Base-by-base conservation (phyloP, 2,113 vertebrate genomes). In the Microtus pennsylvanicus region DNA sequence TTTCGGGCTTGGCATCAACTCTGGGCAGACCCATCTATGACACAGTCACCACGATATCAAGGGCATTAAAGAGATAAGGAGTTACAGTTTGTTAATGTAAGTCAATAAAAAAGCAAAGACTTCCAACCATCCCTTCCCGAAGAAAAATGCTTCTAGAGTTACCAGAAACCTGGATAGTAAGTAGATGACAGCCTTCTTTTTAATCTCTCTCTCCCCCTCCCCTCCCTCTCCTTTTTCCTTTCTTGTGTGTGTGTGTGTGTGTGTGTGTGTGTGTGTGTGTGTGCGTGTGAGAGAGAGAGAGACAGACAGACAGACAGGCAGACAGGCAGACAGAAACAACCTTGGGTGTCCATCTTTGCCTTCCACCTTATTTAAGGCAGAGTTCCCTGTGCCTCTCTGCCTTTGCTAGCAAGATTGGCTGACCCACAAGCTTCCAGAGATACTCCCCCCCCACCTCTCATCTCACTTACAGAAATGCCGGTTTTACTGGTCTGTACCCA, bases 61-160 rank as follows among this genome's bases (percentile, higher is more conserved):
- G 86, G 55, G 35, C 77, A 45, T 74, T 89, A 95, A 65, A 87
- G 90, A 96, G 89, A 96, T 97, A 95, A 90, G 94, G 90, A 97
- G 75, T 91, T 95, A 95, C 3, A 58, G 52, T 83, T 96, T 92
- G 2, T 87, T 91, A 80, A 95, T 94, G 94, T 87, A 93, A 91
- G 96, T 97, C 94, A 94, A 92, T 97, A 87, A 89, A 95, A 87
- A 94, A 30, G 50, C 55, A 35, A 7, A 61, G 93, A 87, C 83
- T 82, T 93, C 26, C 76, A 93, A 69, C 92, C 75, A 94, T 92
- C 90, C 87, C 85, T 96, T 94, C 30, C 78, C n/a, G 69, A 35
- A 26, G 76, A 69, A 90, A 97, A 76, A 91, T 28, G 42, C 12
- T 85, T 83, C 87, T 74, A 8, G 58, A 9, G 74, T 90, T 89